Evolutionary conservation across 2,888 invertebrate genomes (phyloP).

Genomic region (Acanthosoma haemorrhoidale): DNA sequence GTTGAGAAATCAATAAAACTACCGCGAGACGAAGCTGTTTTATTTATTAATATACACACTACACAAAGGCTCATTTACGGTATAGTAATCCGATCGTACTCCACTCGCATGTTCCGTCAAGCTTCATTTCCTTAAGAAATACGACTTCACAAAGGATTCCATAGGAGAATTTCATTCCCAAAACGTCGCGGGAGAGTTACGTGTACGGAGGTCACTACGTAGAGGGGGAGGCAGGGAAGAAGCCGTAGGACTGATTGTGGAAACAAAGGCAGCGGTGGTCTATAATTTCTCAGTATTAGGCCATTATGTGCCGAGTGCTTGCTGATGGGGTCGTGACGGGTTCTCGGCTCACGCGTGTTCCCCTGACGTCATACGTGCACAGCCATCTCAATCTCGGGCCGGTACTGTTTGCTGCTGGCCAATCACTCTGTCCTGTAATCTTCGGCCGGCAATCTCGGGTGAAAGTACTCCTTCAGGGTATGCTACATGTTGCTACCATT

Average conservation of each 20-base stretch:
- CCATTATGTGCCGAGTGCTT: not conserved
- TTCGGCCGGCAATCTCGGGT: not conserved
- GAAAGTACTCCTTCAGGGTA: not conserved
- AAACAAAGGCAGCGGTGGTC: constrained; percentile 5
- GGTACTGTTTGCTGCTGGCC: constrained; percentile 10
- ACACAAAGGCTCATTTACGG: too few species aligned
- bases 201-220: too few species aligned
- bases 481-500: not conserved
- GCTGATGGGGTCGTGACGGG: constrained; percentile 8
- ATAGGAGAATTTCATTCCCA: too few species aligned
- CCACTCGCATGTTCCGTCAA: too few species aligned
- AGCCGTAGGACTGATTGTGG: not conserved
- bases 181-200: too few species aligned
- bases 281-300: constrained; percentile 8
- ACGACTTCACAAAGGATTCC: too few species aligned
- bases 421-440: constrained; percentile 4
- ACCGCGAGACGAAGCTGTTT: too few species aligned
- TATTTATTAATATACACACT: too few species aligned
- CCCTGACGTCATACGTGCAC: constrained; percentile 14
- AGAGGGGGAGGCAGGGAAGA: too few species aligned
- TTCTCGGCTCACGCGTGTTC: constrained; percentile 2
- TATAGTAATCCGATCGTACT: too few species aligned
- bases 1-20: too few species aligned
- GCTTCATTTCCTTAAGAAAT: too few species aligned
- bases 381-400: constrained; percentile 1